A percentile compares a stretch with the other conserved stretches of the same genome.
phyloP scores from a whole-genome alignment of 2,113 vertebrate genomes.

The Myxocyprinus asiaticus region DNA sequence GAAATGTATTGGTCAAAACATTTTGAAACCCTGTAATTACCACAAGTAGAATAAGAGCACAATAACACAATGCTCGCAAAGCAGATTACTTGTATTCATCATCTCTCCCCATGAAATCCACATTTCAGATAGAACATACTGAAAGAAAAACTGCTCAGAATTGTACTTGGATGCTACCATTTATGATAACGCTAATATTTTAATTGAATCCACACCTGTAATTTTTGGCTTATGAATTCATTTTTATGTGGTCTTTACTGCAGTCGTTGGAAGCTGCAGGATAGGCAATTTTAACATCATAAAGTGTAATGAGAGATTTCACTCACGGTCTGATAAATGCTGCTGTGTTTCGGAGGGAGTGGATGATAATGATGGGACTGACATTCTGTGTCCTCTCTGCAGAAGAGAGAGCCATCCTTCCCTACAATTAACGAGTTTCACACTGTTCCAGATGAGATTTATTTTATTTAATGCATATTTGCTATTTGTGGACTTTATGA shows the following conservation, averaged over 20 bases:
- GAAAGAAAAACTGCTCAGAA: background rate
- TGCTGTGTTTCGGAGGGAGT: constrained; percentile 10
- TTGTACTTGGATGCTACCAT: constrained; percentile 3
- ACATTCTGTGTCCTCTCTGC: constrained; percentile 39
- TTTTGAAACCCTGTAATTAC: too few relatives aligned
- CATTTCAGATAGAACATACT: background rate
- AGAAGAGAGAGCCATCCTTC: constrained; percentile 23
- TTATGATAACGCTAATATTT: constrained; percentile 26
- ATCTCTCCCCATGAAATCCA: background rate
- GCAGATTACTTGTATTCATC: background rate
- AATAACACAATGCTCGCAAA: too few relatives aligned
- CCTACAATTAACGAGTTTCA: constrained; percentile 13
- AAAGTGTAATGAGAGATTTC: constrained; percentile 55
- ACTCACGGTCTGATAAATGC: constrained; percentile 42
- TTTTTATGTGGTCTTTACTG: constrained; percentile 11
- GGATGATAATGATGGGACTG: constrained; percentile 48
- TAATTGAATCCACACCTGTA: constrained; percentile 47
- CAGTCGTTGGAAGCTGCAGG: constrained; percentile 35
- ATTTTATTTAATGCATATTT: constrained; percentile 19
- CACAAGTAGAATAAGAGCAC: background rate
- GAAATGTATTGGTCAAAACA: too few relatives aligned
- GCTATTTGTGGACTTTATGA: constrained; percentile 5
- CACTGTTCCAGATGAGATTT: background rate
- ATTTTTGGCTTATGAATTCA: constrained; percentile 2
- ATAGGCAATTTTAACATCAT: constrained; percentile 50